A percentile compares a stretch with the other conserved stretches of the same genome.
phyloP scores from a whole-genome alignment of 2,113 vertebrate species.

The Hiodon tergisus region DNA sequence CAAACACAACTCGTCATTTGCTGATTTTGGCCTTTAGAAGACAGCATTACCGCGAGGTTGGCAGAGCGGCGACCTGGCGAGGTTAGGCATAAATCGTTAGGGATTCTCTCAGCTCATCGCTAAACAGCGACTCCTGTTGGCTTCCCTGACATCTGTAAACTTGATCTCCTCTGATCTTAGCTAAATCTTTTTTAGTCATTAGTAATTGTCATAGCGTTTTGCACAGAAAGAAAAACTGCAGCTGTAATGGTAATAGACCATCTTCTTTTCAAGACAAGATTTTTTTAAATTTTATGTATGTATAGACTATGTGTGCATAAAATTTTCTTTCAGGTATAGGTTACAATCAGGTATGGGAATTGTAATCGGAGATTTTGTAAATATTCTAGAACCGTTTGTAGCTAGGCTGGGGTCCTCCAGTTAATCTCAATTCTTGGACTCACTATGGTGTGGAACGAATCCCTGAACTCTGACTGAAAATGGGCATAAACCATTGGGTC shows the following conservation, averaged over 20 bases:
- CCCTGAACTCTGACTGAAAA: neutral
- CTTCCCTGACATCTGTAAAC: neutral
- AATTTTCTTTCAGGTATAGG: slow-evolving; percentile 18
- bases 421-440: slow-evolving; percentile 19
- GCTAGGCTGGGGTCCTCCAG: slow-evolving; percentile 26
- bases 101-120: too few relatives aligned
- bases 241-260: too few relatives aligned
- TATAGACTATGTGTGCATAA: neutral
- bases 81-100: too few relatives aligned
- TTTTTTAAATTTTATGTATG: neutral
- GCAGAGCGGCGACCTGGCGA: too few relatives aligned
- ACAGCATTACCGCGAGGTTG: too few relatives aligned
- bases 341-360: slow-evolving; percentile 10
- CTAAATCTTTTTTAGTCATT: neutral
- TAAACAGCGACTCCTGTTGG: neutral
- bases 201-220: too few relatives aligned
- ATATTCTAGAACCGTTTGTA: slow-evolving; percentile 29
- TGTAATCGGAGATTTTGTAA: slow-evolving; percentile 17
- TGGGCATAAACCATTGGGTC: slow-evolving; percentile 16
- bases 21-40: too few relatives aligned
- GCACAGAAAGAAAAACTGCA: too few relatives aligned
- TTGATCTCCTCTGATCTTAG: neutral
- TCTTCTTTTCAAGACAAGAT: too few relatives aligned
- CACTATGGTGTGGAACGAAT: slow-evolving; percentile 23
- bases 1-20: too few relatives aligned